phyloP scores from a whole-genome alignment of 2,113 vertebrate genomes.

The Nesoenas mayeri region DNA sequence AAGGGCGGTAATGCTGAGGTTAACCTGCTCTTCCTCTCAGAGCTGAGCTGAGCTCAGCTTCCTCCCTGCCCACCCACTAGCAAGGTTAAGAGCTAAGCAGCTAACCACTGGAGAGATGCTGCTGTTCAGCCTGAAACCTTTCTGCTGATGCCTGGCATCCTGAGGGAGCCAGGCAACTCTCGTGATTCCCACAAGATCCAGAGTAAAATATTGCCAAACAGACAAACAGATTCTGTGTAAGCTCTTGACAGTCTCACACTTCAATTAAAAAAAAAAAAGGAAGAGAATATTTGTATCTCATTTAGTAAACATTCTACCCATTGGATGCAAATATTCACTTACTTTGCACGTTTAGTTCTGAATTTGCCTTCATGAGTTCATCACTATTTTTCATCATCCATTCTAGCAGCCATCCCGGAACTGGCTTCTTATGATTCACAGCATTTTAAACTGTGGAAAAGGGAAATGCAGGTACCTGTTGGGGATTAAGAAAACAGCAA shows the following conservation, averaged over 20 bases:
- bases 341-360: not conserved
- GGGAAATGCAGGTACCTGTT: not conserved
- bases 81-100: not conserved
- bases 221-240: not conserved
- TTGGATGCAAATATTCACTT: not conserved
- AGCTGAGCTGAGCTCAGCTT: not conserved
- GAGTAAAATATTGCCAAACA: not conserved
- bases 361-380: not conserved
- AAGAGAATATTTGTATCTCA: not conserved
- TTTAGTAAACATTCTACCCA: not conserved
- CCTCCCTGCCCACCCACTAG: rapidly evolving
- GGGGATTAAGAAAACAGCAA: not conserved
- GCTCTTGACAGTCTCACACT: not conserved
- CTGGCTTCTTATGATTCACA: not conserved
- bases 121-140: not conserved
- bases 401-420: not conserved
- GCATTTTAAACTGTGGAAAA: not conserved
- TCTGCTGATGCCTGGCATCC: not conserved
- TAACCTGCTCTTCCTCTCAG: not conserved
- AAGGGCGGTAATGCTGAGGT: not conserved
- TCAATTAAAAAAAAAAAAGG: not conserved
- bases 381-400: not conserved
- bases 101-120: not conserved
- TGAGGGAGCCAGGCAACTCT: not conserved
- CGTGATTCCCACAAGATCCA: not conserved